phyloP scores from a whole-genome alignment of 2,113 vertebrate species.

The Motacilla tschutschensis region DNA sequence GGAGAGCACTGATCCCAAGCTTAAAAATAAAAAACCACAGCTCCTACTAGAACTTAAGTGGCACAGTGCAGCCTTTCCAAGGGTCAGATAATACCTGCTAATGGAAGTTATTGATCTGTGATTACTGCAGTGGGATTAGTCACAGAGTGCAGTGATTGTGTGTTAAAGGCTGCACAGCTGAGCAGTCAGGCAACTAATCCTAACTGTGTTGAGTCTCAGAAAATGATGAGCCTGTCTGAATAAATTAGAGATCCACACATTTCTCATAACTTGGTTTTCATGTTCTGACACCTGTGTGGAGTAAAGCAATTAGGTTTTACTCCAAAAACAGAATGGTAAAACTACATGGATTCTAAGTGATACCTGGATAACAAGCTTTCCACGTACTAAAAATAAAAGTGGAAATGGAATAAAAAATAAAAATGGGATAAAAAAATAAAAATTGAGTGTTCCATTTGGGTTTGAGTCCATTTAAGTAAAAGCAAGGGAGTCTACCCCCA shows the following conservation, averaged over 20 bases:
- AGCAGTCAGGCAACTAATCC: background rate
- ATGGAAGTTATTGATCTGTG: background rate
- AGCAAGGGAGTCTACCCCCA: background rate
- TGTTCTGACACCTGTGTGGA: background rate
- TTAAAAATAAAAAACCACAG: background rate
- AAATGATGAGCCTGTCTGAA: background rate
- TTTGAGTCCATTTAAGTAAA: background rate
- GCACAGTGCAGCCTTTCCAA: background rate
- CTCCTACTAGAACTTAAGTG: background rate
- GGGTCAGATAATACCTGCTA: background rate
- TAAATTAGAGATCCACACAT: background rate
- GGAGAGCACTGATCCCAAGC: background rate
- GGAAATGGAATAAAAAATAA: too few relatives aligned
- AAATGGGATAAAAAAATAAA: background rate
- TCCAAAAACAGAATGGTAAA: background rate
- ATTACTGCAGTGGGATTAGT: background rate
- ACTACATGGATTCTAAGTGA: background rate
- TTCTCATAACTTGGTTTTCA: background rate
- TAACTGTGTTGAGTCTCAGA: background rate
- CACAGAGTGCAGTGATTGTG: background rate
- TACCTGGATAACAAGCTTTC: background rate
- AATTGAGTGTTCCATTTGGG: background rate
- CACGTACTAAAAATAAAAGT: background rate
- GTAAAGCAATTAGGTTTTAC: background rate
- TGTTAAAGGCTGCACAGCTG: background rate